Evolutionary conservation across 2,113 vertebrate genomes (phyloP).

Genomic region (Trogon surrucura): DNA sequence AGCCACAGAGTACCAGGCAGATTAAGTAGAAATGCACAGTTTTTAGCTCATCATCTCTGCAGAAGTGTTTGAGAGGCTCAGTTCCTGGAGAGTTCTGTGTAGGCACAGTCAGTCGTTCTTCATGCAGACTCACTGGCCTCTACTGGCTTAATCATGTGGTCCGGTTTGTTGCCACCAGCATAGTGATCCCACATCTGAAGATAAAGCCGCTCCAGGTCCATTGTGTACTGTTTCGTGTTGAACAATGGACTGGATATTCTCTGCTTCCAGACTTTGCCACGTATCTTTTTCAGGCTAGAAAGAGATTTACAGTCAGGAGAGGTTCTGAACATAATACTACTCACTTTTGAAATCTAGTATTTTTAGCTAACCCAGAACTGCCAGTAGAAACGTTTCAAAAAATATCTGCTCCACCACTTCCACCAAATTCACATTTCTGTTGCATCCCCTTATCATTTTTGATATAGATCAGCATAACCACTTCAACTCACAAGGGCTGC

Average conservation of each 20-base stretch:
- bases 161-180: conserved; percentile 89
- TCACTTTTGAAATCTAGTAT: not conserved
- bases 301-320: not conserved
- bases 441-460: not conserved
- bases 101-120: conserved; percentile 41
- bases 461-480: not conserved
- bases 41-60: conserved; percentile 70
- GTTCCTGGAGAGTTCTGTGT: conserved; percentile 28
- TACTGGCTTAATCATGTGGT: conserved; percentile 88
- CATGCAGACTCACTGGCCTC: conserved; percentile 89
- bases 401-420: not conserved
- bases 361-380: not conserved
- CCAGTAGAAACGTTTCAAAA: not conserved
- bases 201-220: conserved; percentile 94
- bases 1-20: conserved; percentile 72
- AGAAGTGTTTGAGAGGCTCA: conserved; percentile 67
- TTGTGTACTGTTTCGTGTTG: conserved; percentile 98
- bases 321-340: not conserved
- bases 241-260: conserved; percentile 97
- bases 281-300: conserved; percentile 92
- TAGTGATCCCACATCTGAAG: conserved; percentile 97
- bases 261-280: conserved; percentile 96
- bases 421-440: not conserved
- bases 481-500: not conserved
- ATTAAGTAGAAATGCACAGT: conserved; percentile 72